phyloP scores from a whole-genome alignment of 1,140 invertebrate genomes.

The Lanistes nyassanus region DNA sequence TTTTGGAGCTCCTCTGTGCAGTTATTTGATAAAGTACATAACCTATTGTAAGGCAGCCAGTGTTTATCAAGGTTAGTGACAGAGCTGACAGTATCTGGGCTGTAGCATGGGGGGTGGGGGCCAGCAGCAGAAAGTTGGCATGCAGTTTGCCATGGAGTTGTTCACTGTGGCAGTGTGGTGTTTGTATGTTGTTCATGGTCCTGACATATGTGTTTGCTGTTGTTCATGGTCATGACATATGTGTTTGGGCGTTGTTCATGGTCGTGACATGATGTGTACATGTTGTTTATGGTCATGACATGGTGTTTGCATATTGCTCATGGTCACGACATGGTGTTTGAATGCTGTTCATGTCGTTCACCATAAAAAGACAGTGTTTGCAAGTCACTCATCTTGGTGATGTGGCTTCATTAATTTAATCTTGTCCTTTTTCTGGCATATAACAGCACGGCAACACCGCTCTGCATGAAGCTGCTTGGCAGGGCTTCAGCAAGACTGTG shows the following conservation, averaged over 20 bases:
- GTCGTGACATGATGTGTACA: background rate
- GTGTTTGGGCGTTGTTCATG: background rate
- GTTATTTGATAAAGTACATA: too few species aligned
- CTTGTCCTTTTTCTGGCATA: constrained; percentile 21
- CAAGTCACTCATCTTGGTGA: background rate
- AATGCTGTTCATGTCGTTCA: background rate
- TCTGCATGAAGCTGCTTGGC: constrained; percentile 93
- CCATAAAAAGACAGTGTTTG: background rate
- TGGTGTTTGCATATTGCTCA: background rate
- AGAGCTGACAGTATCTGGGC: too few species aligned
- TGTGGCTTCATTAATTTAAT: background rate
- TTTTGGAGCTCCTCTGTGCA: too few species aligned
- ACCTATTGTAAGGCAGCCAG: too few species aligned
- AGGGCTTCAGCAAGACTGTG: constrained; percentile 88
- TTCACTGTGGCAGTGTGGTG: too few species aligned
- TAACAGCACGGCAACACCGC: constrained; percentile 90
- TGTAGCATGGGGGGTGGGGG: too few species aligned
- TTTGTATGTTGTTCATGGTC: too few species aligned
- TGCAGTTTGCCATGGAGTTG: too few species aligned
- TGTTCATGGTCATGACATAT: too few species aligned
- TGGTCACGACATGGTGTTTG: background rate
- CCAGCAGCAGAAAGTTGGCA: too few species aligned
- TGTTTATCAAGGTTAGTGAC: too few species aligned
- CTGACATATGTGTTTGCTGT: too few species aligned
- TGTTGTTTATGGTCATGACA: background rate